A percentile compares a stretch with the other conserved stretches of the same genome.
Evolutionary conservation across 1,140 invertebrate genomes (phyloP).

Genomic region (Zaprionus inermis): DNA sequence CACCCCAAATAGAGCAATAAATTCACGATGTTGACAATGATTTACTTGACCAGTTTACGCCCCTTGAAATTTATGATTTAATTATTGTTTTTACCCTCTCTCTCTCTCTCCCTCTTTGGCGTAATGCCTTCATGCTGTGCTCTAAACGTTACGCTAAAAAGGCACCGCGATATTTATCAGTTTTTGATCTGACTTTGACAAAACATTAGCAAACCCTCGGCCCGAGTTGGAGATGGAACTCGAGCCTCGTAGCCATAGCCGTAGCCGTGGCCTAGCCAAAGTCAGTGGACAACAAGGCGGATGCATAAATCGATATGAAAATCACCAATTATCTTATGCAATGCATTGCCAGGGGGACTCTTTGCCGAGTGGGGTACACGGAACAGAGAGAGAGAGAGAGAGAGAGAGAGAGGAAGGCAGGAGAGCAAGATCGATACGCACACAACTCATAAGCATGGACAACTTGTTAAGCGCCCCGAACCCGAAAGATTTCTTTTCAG

Average conservation of each 20-base stretch:
- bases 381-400: conserved; percentile 16
- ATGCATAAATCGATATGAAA: conserved; percentile 83
- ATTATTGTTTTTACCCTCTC: conserved; percentile 67
- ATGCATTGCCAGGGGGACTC: conserved; percentile 37
- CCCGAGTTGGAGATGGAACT: not conserved
- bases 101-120: not conserved
- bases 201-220: conserved; percentile 27
- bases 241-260: not conserved
- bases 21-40: conserved; percentile 65
- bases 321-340: conserved; percentile 83
- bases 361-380: conserved; percentile 18
- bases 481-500: conserved; percentile 20
- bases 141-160: conserved; percentile 57
- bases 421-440: conserved; percentile 23
- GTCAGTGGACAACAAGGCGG: conserved; percentile 43
- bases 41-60: conserved; percentile 49
- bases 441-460: conserved; percentile 66
- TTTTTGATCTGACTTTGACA: conserved; percentile 42
- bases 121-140: conserved; percentile 48
- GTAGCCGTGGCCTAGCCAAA: conserved; percentile 13
- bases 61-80: conserved; percentile 72
- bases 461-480: conserved; percentile 62
- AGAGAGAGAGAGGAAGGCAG: conserved; percentile 19
- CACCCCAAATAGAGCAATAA: conserved; percentile 77
- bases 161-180: conserved; percentile 50